Percentiles rank a stretch among this genome's conserved stretches.
Evolutionary conservation across 2,888 invertebrate species (phyloP).

Genomic region (Chironomus riparius): DNA sequence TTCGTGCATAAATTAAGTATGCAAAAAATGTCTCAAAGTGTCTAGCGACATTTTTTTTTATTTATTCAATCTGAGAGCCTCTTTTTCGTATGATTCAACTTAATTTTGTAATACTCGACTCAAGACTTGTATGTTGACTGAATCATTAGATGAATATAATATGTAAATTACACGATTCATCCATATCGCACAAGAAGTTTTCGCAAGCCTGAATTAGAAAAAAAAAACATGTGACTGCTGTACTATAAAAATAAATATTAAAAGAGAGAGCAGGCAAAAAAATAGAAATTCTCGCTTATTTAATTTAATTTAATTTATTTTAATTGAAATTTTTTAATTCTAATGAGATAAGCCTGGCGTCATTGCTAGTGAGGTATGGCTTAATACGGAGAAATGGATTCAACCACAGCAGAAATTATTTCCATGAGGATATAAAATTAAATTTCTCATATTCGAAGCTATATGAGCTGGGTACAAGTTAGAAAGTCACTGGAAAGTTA

Average conservation of each 20-base stretch:
- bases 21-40: constrained; percentile 17
- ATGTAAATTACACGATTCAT: background rate
- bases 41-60: background rate
- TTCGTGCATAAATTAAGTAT: constrained; percentile 14
- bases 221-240: background rate
- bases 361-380: too few species aligned
- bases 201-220: too few species aligned
- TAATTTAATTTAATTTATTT: too few species aligned
- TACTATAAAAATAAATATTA: background rate
- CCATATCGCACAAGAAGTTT: background rate
- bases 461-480: too few species aligned
- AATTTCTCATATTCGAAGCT: too few species aligned
- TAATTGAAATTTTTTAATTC: too few species aligned
- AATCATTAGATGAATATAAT: background rate
- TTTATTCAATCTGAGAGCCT: background rate
- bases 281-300: too few species aligned
- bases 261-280: background rate
- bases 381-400: too few species aligned
- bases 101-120: background rate
- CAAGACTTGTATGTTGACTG: background rate
- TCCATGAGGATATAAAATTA: too few species aligned
- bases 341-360: too few species aligned
- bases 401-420: too few species aligned
- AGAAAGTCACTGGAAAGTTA: too few species aligned
- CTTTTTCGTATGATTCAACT: background rate